These are phyloP conservation scores for Seriola aureovittata DNA, from an alignment of 2,113 vertebrate species.

Conservation along the genomic window DNA sequence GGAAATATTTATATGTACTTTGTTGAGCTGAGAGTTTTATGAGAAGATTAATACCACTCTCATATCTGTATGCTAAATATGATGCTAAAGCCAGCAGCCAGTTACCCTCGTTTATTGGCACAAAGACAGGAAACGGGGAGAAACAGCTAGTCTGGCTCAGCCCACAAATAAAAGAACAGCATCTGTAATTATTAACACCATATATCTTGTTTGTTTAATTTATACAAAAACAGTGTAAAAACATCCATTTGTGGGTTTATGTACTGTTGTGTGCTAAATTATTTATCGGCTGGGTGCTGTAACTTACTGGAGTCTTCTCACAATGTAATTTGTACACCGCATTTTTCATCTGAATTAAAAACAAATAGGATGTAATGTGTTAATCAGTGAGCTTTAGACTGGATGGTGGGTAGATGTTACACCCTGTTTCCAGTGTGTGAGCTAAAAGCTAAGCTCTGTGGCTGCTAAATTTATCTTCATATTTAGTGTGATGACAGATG, in stretches of 20 bases:
- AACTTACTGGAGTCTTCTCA: background rate
- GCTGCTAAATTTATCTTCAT: background rate
- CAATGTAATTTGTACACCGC: background rate
- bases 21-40: background rate
- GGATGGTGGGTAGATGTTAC: background rate
- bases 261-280: background rate
- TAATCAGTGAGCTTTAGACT: background rate
- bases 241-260: background rate
- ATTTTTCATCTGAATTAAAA: background rate
- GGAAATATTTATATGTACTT: background rate
- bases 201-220: background rate
- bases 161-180: no score
- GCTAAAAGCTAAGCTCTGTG: background rate
- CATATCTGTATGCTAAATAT: background rate
- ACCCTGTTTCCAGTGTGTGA: background rate
- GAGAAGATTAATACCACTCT: background rate
- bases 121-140: background rate
- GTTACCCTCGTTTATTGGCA: conserved; percentile 1
- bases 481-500: background rate
- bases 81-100: background rate
- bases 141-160: background rate
- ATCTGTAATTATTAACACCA: background rate
- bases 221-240: background rate
- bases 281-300: background rate
- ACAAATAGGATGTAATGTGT: background rate